phyloP scores from a whole-genome alignment of 2,888 invertebrate species.

The Torymus texanus region DNA sequence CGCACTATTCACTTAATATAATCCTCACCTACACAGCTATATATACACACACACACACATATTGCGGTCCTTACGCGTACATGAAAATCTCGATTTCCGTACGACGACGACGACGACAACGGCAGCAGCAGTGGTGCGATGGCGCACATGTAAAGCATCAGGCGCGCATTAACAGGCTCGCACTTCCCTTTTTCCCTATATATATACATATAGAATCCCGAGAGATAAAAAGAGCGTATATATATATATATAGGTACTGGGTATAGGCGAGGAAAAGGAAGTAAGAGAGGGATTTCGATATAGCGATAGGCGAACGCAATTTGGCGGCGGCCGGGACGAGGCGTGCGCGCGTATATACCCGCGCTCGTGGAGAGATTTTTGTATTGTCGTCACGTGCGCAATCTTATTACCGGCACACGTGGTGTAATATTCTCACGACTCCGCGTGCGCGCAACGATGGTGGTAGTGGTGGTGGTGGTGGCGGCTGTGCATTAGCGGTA shows the following conservation, averaged over 20 bases:
- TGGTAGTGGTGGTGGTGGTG: conserved; percentile 42
- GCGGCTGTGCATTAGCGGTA: background rate
- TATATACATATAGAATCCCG: background rate
- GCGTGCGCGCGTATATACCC: no score
- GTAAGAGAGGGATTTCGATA: conserved; percentile 30
- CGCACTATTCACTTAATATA: conserved; percentile 43
- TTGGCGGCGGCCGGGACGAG: conserved; percentile 20
- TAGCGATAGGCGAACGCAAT: conserved; percentile 49
- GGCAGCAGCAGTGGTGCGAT: no score
- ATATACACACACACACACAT: no score
- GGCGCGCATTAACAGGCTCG: conserved; percentile 43
- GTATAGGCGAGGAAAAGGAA: no score
- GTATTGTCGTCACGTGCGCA: conserved; percentile 73
- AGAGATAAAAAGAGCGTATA: background rate
- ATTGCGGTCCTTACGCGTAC: background rate
- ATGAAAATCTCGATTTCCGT: conserved; percentile 50
- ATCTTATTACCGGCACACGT: conserved; percentile 72
- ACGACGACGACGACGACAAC: no score
- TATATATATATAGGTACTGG: no score
- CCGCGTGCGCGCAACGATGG: conserved; percentile 37
- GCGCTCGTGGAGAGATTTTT: conserved; percentile 62
- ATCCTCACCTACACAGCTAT: background rate
- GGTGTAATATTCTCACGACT: conserved; percentile 71
- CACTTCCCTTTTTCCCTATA: no score
- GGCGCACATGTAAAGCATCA: conserved; percentile 43